Percentiles rank a stretch among this genome's conserved stretches.
Conservation (phyloP, 2,888 invertebrate species). For the Hemicrepidius hirtus region DNA sequence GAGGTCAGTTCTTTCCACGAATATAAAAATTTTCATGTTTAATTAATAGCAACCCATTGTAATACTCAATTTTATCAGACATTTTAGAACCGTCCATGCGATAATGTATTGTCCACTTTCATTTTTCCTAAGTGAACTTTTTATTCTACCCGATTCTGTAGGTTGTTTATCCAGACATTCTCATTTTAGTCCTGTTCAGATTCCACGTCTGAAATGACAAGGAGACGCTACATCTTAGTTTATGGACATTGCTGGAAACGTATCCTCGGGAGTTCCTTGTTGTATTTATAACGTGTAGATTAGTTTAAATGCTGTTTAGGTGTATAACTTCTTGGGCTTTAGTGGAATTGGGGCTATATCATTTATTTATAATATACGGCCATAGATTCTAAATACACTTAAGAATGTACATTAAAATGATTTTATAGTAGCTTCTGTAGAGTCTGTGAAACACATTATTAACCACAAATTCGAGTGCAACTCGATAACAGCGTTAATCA, state of each 20-base stretch:
- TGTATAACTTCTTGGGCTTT: neutral
- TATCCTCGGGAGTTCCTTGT: too few species aligned
- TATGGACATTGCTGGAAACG: conserved; percentile 9
- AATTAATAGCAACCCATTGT: neutral
- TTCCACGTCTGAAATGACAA: neutral
- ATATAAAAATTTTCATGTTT: neutral
- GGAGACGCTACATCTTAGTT: neutral
- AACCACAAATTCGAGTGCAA: conserved; percentile 24
- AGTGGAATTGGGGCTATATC: neutral
- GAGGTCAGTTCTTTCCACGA: neutral
- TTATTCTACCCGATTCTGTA: neutral
- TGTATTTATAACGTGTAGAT: too few species aligned
- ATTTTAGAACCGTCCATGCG: conserved; percentile 3
- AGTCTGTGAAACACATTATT: conserved; percentile 9
- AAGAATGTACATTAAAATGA: conserved; percentile 16
- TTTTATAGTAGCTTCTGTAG: conserved; percentile 15
- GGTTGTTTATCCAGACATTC: neutral
- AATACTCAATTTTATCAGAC: too few species aligned
- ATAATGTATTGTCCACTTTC: neutral
- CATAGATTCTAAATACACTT: neutral
- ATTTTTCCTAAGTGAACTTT: conserved; percentile 9
- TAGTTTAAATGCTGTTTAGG: neutral
- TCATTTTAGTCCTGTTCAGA: neutral
- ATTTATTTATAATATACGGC: neutral
- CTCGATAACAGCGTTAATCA: conserved; percentile 58